These are phyloP conservation scores for Apamea epomidion DNA, from an alignment of 2,888 invertebrate species.

Conservation along the genomic window DNA sequence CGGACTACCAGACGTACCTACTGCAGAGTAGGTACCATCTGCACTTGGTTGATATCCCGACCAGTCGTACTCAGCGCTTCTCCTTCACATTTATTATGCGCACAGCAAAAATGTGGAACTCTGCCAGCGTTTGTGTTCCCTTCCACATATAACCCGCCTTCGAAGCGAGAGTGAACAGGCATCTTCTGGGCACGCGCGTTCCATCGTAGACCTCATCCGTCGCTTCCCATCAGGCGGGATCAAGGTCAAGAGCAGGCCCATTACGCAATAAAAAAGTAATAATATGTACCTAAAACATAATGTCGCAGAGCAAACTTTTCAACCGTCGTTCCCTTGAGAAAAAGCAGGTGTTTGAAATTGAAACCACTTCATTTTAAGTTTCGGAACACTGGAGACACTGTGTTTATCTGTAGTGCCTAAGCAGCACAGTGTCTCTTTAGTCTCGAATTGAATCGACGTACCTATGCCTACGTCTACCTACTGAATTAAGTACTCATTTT, in stretches of 20 bases:
- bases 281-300: neutral
- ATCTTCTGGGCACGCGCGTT: neutral
- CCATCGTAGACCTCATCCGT: neutral
- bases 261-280: conserved; percentile 1
- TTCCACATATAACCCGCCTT: neutral
- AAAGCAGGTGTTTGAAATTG: conserved; percentile 63
- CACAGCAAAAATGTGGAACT: neutral
- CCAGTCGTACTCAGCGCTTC: neutral
- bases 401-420: neutral
- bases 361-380: conserved; percentile 59
- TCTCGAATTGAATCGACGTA: neutral
- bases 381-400: conserved; percentile 34
- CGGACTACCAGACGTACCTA: neutral
- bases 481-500: conserved; percentile 14
- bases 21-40: neutral
- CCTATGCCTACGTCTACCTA: neutral
- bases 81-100: neutral
- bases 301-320: conserved; percentile 36
- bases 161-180: neutral
- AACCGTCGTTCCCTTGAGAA: conserved; percentile 56
- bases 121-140: neutral
- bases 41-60: neutral
- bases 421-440: neutral
- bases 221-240: neutral
- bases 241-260: neutral